Percentiles rank a stretch among this genome's conserved stretches.
phyloP scores from a whole-genome alignment of 2,888 invertebrate species.

The Zygaena filipendulae region DNA sequence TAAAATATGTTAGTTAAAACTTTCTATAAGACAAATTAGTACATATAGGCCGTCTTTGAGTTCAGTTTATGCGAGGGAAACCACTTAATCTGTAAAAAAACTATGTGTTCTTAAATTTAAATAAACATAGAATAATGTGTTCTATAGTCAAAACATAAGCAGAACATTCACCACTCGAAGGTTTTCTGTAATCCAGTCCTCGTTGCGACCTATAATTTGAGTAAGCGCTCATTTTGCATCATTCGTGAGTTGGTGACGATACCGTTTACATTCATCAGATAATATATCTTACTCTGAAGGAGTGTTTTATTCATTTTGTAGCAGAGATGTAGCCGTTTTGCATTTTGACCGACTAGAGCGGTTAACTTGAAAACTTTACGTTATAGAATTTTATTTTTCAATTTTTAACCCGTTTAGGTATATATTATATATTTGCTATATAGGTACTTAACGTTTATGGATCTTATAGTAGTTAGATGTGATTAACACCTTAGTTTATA shows the following conservation, averaged over 20 bases:
- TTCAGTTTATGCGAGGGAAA: too few species aligned
- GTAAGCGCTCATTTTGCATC: slow-evolving; percentile 47
- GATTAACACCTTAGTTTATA: not conserved
- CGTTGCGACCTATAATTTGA: slow-evolving; percentile 53
- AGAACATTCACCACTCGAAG: slow-evolving; percentile 31
- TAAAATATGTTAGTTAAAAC: too few species aligned
- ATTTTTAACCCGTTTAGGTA: not conserved
- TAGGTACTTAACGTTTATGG: not conserved
- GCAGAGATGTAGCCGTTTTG: slow-evolving; percentile 59
- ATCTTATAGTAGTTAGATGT: not conserved
- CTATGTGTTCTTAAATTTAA: too few species aligned
- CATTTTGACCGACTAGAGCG: slow-evolving; percentile 51
- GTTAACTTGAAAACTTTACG: slow-evolving; percentile 21
- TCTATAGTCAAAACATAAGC: too few species aligned
- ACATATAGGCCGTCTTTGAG: too few species aligned
- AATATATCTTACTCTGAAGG: slow-evolving; percentile 26
- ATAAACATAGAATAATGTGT: too few species aligned
- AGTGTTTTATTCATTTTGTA: slow-evolving; percentile 20
- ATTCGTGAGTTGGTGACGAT: slow-evolving; percentile 44
- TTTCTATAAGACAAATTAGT: too few species aligned
- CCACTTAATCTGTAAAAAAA: too few species aligned
- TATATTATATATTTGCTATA: too few species aligned
- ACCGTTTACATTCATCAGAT: slow-evolving; percentile 39
- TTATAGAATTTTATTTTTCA: not conserved
- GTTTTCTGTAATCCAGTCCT: slow-evolving; percentile 30